These are phyloP conservation scores for Epirrhoe alternata DNA, from an alignment of 2,888 invertebrate species.

Conservation along the genomic window DNA sequence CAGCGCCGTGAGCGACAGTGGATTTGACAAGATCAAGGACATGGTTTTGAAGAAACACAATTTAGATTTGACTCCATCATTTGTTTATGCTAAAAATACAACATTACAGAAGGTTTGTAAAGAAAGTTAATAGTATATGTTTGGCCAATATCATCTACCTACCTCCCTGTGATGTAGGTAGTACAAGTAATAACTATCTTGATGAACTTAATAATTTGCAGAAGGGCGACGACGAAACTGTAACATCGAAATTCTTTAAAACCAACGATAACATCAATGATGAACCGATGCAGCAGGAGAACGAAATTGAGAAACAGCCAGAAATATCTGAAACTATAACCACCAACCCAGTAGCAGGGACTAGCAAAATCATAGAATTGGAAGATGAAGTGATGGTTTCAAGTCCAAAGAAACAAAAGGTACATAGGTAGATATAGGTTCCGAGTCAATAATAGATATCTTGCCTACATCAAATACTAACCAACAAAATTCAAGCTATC, in stretches of 20 bases:
- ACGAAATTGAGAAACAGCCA: constrained; percentile 34
- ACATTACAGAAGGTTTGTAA: constrained; percentile 28
- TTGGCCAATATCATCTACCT: too few species aligned
- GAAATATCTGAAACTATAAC: constrained; percentile 8
- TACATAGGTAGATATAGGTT: constrained; percentile 8
- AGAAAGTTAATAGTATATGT: too few species aligned
- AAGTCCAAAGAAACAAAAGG: constrained; percentile 49
- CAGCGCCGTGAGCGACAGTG: constrained; percentile 58
- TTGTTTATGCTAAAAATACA: constrained; percentile 67
- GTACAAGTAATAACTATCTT: background rate
- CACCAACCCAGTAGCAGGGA: constrained; percentile 1
- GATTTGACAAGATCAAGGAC: constrained; percentile 62
- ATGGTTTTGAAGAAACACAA: constrained; percentile 70
- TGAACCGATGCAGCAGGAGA: constrained; percentile 31
- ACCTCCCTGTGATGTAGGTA: too few species aligned
- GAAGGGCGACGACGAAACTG: constrained; percentile 53
- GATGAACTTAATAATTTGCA: constrained; percentile 43
- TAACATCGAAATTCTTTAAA: constrained; percentile 69
- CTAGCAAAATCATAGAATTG: constrained; percentile 15
- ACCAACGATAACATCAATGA: constrained; percentile 20
- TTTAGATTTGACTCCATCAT: constrained; percentile 70
- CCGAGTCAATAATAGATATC: too few species aligned
- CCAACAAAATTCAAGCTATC: too few species aligned
- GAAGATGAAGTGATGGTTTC: constrained; percentile 36
- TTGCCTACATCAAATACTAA: too few species aligned